Evolutionary conservation across 2,888 invertebrate genomes (phyloP), one percentile per base, ranked within the genome.

Genomic region (Steinernema scapterisci): DNA sequence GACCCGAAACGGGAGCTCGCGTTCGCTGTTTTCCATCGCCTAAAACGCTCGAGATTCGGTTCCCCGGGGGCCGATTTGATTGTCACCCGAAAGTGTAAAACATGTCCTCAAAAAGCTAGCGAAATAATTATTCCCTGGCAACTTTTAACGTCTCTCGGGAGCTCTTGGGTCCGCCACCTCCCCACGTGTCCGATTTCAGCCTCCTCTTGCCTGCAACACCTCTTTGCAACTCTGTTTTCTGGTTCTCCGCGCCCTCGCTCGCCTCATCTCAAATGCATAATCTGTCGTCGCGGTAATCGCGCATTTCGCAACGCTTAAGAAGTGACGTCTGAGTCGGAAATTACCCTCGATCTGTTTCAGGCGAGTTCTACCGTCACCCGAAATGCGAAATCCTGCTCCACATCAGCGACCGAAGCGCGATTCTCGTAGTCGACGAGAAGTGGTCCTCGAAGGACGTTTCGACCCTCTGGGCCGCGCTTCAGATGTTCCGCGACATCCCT

Each of bases 361-460:
- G 54, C 43, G 80, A 80, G 31, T 78, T 80, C 71, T 52, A 75
- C 52, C 75, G 72, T n/a, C 79, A 74, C 38, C 51, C 45, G 13
- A 71, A 71, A 43, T 25, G 71, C 75, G 71, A 76, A 25, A 48
- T 76, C 48, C 77, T 76, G 31, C 11, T 78, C 25, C 76, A 77
- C 54, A 46, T 78, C 43, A 80, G 71, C 72, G 70, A 78, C 43
- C 71, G 78, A 27, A 75, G 72, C 52, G 76, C 63, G 7, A 70
- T 73, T 31, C 19, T 78, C 23, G 54, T 80, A 16, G 78, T 78
- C 16, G 78, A 77, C 56, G 79, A 78, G 27, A 70, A 77, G 46
- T 81, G 80, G 78, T 25, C 44, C 46, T 52, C 74, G 1, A 48
- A 73, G 25, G 78, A 78, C 43, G 80, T 80, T 7, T 19, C 27